A percentile compares a stretch with the other conserved stretches of the same genome.
Evolutionary conservation across 2,888 invertebrate genomes (phyloP).

Genomic region (Scrobipalpa costella): DNA sequence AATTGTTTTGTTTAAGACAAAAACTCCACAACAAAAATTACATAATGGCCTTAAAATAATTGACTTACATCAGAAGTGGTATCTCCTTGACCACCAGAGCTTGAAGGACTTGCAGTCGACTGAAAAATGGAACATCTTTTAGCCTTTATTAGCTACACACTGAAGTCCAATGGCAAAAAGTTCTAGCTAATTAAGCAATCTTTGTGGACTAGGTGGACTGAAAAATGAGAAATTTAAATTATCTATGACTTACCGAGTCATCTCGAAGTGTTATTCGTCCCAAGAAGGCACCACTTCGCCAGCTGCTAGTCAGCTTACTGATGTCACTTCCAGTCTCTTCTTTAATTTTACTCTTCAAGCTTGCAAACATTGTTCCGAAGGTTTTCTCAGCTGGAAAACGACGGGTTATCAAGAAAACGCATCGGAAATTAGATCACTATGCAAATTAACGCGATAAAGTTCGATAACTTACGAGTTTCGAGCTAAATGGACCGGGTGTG

Average conservation of each 20-base stretch:
- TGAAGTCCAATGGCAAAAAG: too few relatives aligned
- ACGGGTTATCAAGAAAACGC: constrained; percentile 19
- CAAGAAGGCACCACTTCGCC: constrained; percentile 75
- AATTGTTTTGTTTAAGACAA: too few relatives aligned
- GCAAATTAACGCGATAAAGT: constrained; percentile 52
- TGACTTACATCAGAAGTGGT: constrained; percentile 55
- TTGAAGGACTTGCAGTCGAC: constrained; percentile 72
- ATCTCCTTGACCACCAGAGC: constrained; percentile 69
- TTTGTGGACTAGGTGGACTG: too few relatives aligned
- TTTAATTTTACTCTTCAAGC: constrained; percentile 93
- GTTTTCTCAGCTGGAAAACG: not conserved
- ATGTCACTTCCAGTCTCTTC: constrained; percentile 94
- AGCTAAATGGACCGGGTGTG: constrained; percentile 15
- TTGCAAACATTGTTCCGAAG: constrained; percentile 87
- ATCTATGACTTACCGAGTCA: constrained; percentile 59
- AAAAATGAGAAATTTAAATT: not conserved
- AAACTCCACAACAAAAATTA: too few relatives aligned
- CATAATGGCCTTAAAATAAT: not conserved
- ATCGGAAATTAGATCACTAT: constrained; percentile 37
- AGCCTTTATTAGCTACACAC: too few relatives aligned
- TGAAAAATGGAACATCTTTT: constrained; percentile 41
- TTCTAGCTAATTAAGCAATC: too few relatives aligned
- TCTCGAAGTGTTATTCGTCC: constrained; percentile 76
- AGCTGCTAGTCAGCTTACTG: constrained; percentile 74
- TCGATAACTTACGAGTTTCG: constrained; percentile 45